phyloP scores from a whole-genome alignment of 2,113 vertebrate species.

The Electrona antarctica region DNA sequence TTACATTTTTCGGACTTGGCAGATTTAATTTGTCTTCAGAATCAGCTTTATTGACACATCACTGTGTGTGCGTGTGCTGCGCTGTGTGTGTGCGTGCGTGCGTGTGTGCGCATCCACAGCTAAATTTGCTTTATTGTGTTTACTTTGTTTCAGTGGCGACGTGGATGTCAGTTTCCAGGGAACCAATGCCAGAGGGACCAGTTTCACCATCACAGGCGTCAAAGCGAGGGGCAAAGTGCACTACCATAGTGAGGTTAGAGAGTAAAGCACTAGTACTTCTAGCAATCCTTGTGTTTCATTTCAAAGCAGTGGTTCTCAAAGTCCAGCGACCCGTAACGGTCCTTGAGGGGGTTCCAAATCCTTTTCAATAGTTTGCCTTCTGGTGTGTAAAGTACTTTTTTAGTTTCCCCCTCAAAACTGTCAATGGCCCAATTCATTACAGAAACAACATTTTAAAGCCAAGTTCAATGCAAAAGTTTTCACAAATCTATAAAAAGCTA shows the following conservation, averaged over 20 bases:
- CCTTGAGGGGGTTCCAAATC: too few relatives aligned
- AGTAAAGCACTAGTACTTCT: not conserved
- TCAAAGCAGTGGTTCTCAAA: too few relatives aligned
- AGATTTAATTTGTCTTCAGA: too few relatives aligned
- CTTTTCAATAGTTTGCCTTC: too few relatives aligned
- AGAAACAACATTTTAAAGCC: too few relatives aligned
- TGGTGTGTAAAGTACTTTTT: too few relatives aligned
- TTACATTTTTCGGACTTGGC: too few relatives aligned
- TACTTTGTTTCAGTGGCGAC: constrained; percentile 75
- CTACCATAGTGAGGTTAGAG: constrained; percentile 84
- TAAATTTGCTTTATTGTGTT: not conserved
- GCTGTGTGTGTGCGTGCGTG: not conserved
- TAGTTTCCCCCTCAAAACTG: too few relatives aligned
- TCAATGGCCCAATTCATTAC: too few relatives aligned
- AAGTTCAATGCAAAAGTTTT: too few relatives aligned
- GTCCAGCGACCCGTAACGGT: too few relatives aligned
- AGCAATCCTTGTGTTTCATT: not conserved
- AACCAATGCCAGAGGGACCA: constrained; percentile 60
- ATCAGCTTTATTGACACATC: not conserved
- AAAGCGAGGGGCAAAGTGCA: constrained; percentile 81
- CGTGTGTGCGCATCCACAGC: not conserved
- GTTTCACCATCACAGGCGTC: constrained; percentile 80
- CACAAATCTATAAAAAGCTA: too few relatives aligned
- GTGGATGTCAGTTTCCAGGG: constrained; percentile 80
- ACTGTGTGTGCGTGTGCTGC: not conserved